These are phyloP conservation scores for Aix galericulata DNA, from an alignment of 2,113 vertebrate species.

Conservation along the genomic window DNA sequence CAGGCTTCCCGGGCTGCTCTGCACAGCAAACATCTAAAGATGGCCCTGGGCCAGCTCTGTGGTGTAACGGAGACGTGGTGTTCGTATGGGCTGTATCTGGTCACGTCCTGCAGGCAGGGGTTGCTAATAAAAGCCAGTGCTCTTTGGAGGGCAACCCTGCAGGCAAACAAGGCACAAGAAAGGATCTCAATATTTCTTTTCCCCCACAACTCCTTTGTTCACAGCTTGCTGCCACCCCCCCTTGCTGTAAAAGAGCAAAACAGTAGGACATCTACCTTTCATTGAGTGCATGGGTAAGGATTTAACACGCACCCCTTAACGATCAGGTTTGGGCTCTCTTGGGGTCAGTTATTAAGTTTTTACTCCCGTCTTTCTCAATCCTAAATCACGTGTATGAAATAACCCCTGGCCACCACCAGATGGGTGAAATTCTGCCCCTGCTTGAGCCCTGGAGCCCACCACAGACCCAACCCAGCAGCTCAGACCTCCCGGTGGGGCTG, in stretches of 20 bases:
- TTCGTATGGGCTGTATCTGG: neutral
- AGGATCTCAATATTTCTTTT: neutral
- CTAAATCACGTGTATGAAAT: neutral
- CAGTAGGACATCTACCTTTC: neutral
- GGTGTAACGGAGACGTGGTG: neutral
- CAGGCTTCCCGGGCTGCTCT: neutral
- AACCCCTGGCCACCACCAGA: neutral
- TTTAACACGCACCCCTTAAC: neutral
- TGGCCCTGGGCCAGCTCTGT: neutral
- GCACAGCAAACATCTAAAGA: neutral
- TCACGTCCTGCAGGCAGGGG: neutral
- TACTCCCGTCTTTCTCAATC: neutral
- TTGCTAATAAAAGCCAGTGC: neutral
- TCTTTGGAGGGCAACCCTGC: neutral
- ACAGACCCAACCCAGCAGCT: neutral
- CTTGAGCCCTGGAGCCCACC: accelerated
- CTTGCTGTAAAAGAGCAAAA: neutral
- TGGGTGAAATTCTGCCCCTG: neutral
- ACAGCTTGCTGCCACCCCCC: neutral
- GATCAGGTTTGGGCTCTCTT: neutral
- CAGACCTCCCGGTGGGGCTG: neutral
- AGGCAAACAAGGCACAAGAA: neutral
- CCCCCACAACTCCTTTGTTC: neutral
- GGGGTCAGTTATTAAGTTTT: neutral
- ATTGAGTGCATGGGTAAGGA: neutral